These are phyloP conservation scores for Amniataba percoides DNA, from an alignment of 2,797 vertebrate species.

Conservation along the genomic window DNA sequence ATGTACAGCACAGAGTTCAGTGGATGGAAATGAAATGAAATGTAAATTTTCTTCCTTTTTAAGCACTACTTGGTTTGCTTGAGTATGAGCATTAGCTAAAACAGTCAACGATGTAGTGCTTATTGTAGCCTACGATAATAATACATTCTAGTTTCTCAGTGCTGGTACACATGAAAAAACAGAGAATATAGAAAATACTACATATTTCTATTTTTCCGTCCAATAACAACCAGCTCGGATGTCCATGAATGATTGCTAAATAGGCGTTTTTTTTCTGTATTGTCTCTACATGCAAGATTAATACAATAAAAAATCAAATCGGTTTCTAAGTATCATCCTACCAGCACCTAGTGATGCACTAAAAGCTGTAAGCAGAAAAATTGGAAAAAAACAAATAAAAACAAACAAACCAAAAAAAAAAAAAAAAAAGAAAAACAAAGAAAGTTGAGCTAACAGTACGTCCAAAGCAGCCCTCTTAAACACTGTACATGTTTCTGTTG, in stretches of 20 bases:
- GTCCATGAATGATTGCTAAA: slow-evolving; percentile 85
- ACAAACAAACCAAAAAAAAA: too few relatives aligned
- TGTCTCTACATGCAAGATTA: slow-evolving; percentile 87
- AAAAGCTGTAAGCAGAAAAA: slow-evolving; percentile 83
- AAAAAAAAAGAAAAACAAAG: slow-evolving; percentile 19
- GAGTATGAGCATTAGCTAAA: slow-evolving; percentile 87
- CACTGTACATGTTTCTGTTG: slow-evolving; percentile 81
- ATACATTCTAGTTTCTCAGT: slow-evolving; percentile 90
- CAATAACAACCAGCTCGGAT: slow-evolving; percentile 83
- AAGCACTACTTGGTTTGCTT: slow-evolving; percentile 86
- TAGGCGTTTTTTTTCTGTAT: slow-evolving; percentile 75
- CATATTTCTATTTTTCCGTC: slow-evolving; percentile 82
- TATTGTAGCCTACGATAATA: slow-evolving; percentile 88
- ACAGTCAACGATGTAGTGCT: slow-evolving; percentile 89
- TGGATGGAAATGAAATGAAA: slow-evolving; percentile 79
- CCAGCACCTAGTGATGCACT: slow-evolving; percentile 84
- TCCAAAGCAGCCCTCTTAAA: slow-evolving; percentile 88
- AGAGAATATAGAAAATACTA: slow-evolving; percentile 86
- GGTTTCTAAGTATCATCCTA: slow-evolving; percentile 81
- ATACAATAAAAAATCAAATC: slow-evolving; percentile 81
- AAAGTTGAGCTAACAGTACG: slow-evolving; percentile 81
- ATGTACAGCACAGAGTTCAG: slow-evolving; percentile 83
- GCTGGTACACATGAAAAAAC: slow-evolving; percentile 88
- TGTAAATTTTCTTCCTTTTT: slow-evolving; percentile 78
- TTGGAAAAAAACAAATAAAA: slow-evolving; percentile 19